Conservation (phyloP, 2,113 vertebrate species). For the Semnopithecus entellus region DNA sequence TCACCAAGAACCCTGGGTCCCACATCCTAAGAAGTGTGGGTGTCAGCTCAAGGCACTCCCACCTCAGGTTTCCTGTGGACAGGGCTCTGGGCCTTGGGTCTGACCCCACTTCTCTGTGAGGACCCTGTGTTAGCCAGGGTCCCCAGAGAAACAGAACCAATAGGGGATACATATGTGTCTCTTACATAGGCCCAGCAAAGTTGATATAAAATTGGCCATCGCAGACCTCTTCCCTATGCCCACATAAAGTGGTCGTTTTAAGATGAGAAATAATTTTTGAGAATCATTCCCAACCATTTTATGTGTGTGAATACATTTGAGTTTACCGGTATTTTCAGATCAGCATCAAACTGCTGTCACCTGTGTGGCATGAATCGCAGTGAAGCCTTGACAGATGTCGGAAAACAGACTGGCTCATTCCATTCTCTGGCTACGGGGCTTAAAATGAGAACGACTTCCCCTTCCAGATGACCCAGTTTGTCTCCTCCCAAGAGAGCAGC, state of each 20-base stretch:
- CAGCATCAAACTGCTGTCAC: not conserved
- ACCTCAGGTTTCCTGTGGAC: not conserved
- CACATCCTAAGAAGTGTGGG: not conserved
- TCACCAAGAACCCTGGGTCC: not conserved
- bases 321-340: not conserved
- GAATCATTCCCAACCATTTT: not conserved
- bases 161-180: too few species aligned
- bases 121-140: not conserved
- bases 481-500: not conserved
- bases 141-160: not conserved
- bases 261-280: not conserved
- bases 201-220: not conserved
- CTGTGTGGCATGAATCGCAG: not conserved
- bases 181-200: not conserved
- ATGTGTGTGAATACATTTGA: not conserved
- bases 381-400: not conserved
- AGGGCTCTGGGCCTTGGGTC: not conserved
- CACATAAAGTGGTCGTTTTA: not conserved
- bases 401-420: not conserved
- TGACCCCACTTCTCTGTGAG: not conserved
- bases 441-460: not conserved
- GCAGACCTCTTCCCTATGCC: not conserved
- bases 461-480: not conserved
- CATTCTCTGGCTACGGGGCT: not conserved
- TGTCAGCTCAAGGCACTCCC: not conserved